These are phyloP conservation scores for Cistogaster globosa DNA, from an alignment of 2,888 invertebrate genomes.

Conservation along the genomic window DNA sequence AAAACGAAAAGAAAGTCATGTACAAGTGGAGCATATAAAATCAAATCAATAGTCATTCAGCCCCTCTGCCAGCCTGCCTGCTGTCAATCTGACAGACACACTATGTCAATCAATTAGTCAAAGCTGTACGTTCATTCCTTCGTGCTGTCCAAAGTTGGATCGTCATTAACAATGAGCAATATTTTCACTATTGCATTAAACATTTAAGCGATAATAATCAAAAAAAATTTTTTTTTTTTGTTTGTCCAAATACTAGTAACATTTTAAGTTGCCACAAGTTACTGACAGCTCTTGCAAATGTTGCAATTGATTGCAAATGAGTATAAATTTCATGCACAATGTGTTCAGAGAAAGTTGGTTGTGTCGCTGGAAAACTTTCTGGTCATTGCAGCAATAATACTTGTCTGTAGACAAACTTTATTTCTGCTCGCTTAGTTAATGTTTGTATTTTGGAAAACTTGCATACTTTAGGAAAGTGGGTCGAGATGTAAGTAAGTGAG, in stretches of 20 bases:
- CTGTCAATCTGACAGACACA: conserved; percentile 43
- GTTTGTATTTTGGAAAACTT: background rate
- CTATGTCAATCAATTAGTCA: conserved; percentile 43
- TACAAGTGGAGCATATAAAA: conserved; percentile 18
- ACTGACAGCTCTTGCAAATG: conserved; percentile 47
- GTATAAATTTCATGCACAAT: conserved; percentile 64
- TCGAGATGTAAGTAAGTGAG: conserved; percentile 10
- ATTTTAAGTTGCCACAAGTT: conserved; percentile 1
- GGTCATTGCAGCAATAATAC: conserved; percentile 31
- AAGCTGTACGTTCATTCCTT: background rate
- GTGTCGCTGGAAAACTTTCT: conserved; percentile 33
- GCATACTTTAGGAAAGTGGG: conserved; percentile 25
- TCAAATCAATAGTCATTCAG: conserved; percentile 33
- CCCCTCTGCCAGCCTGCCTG: conserved; percentile 8
- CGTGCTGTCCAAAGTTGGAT: conserved; percentile 10
- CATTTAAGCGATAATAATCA: conserved; percentile 65
- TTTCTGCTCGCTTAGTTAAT: background rate
- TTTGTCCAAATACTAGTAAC: conserved; percentile 16
- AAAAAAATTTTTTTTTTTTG: conserved; percentile 41
- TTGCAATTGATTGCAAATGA: conserved; percentile 68
- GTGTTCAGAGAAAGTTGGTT: conserved; percentile 42
- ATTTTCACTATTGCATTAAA: conserved; percentile 23
- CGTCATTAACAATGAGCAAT: conserved; percentile 17
- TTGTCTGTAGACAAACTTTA: conserved; percentile 26
- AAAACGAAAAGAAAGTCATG: background rate